phyloP scores from a whole-genome alignment of 2,888 invertebrate species.

The Nysson spinosus region DNA sequence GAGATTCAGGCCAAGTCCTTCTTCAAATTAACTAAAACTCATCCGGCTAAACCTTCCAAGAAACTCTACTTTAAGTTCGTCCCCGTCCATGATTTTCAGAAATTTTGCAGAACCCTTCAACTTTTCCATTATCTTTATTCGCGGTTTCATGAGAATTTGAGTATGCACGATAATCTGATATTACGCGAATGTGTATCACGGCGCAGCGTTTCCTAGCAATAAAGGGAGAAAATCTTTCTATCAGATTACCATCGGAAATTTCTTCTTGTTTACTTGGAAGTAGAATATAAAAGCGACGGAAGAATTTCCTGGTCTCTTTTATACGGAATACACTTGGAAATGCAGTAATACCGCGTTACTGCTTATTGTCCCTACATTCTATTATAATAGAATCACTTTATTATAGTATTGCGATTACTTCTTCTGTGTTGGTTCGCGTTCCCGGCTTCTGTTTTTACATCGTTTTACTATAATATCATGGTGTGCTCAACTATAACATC shows the following conservation, averaged over 20 bases:
- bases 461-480: neutral
- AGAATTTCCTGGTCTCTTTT: constrained; percentile 9
- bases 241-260: neutral
- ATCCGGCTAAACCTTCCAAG: too few species aligned
- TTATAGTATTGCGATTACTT: constrained; percentile 38
- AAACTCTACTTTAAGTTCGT: too few species aligned
- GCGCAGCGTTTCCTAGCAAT: neutral
- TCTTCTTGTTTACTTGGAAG: constrained; percentile 3
- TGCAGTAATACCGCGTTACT: constrained; percentile 42
- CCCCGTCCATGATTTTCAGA: too few species aligned
- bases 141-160: too few species aligned
- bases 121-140: too few species aligned
- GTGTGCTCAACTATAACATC: too few species aligned
- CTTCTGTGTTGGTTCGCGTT: constrained; percentile 11
- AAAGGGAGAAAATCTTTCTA: neutral
- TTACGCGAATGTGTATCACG: neutral
- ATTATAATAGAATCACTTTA: constrained; percentile 54
- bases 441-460: neutral
- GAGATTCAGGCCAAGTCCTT: constrained; percentile 12
- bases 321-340: constrained; percentile 19
- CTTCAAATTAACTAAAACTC: constrained; percentile 13
- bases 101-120: too few species aligned
- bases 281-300: neutral
- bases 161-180: too few species aligned
- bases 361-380: constrained; percentile 56